These are phyloP conservation scores for Elaphurus davidianus DNA, from an alignment of 2,113 vertebrate species.

Conservation along the genomic window DNA sequence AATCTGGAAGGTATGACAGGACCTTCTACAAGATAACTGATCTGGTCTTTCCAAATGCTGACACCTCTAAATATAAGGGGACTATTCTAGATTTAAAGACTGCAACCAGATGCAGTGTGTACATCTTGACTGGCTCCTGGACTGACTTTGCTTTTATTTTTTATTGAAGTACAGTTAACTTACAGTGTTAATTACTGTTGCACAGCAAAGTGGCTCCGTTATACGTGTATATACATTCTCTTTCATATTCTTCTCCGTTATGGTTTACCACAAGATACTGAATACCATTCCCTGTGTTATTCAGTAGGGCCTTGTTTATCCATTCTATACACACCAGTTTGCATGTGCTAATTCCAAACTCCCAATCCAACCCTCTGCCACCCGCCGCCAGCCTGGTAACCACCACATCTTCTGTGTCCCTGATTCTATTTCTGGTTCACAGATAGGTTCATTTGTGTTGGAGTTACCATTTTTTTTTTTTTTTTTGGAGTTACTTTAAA, in stretches of 20 bases:
- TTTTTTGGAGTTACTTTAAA: not conserved
- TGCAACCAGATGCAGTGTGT: not conserved
- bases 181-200: not conserved
- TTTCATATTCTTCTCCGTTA: not conserved
- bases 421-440: not conserved
- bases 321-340: not conserved
- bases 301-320: not conserved
- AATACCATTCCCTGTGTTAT: not conserved
- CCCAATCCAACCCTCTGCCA: not conserved
- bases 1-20: not conserved
- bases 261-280: not conserved
- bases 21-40: not conserved
- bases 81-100: not conserved
- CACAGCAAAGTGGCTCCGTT: not conserved
- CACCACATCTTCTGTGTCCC: not conserved
- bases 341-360: not conserved
- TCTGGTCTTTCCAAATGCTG: not conserved
- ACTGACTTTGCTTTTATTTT: not conserved
- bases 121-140: not conserved
- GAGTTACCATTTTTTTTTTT: not conserved
- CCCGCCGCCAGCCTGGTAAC: not conserved
- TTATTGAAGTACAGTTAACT: not conserved
- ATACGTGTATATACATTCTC: not conserved
- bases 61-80: not conserved
- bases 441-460: not conserved